phyloP scores from a whole-genome alignment of 2,797 vertebrate species.

The Coilia nasus region DNA sequence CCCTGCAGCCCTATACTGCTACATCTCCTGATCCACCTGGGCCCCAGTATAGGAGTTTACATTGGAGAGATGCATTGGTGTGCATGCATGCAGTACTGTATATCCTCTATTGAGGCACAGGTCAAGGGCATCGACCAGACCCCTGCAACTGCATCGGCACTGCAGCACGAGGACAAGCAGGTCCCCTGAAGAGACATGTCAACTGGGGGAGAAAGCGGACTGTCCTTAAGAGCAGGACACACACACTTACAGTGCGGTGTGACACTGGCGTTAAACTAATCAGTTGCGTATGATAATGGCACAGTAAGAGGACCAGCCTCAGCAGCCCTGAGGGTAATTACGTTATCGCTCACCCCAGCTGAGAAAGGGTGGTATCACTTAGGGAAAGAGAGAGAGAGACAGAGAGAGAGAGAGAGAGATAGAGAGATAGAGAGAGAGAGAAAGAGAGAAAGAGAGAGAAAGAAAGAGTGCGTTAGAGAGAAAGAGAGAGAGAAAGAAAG shows the following conservation, averaged over 20 bases:
- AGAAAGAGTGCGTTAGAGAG: no score
- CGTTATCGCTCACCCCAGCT: not conserved
- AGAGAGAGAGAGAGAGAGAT: no score
- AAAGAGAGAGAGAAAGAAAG: no score
- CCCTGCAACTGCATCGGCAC: not conserved
- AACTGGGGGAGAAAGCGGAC: not conserved
- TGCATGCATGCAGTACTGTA: no score
- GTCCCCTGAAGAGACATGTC: not conserved
- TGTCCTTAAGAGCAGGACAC: not conserved
- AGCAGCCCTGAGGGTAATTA: not conserved
- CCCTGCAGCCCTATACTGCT: no score
- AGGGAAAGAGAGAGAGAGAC: not conserved
- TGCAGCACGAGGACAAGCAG: not conserved
- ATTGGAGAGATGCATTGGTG: no score
- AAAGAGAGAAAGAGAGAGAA: no score
- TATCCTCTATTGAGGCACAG: not conserved
- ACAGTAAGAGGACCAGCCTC: not conserved
- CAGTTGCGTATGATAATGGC: not conserved
- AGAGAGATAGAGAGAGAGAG: no score
- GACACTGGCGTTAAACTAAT: not conserved
- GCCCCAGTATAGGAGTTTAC: no score
- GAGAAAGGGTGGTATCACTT: not conserved
- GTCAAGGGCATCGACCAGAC: not conserved
- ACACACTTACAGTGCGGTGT: not conserved
- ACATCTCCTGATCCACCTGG: no score